Evolutionary conservation across 2,797 vertebrate genomes (phyloP).

Genomic region (Pogoniulus pusillus): DNA sequence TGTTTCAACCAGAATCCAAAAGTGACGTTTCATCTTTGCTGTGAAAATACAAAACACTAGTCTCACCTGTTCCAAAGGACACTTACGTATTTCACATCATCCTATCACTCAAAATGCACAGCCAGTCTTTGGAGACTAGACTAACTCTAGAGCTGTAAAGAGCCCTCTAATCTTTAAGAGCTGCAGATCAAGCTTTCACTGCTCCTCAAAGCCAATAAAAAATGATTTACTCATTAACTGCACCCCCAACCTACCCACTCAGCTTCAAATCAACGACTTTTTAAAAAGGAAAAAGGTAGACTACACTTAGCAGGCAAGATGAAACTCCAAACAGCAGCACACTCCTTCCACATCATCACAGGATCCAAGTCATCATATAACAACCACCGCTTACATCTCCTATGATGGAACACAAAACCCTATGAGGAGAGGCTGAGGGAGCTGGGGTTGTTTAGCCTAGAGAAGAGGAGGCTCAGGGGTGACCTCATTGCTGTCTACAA

Average conservation of each 20-base stretch:
- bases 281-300: not conserved
- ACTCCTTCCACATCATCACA: not conserved
- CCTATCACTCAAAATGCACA: not conserved
- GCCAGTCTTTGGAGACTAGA: not conserved
- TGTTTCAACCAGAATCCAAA: not conserved
- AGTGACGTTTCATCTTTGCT: not conserved
- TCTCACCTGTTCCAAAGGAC: not conserved
- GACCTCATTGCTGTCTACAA: too few relatives aligned
- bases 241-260: not conserved
- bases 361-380: not conserved
- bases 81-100: not conserved
- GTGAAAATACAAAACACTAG: not conserved
- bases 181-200: not conserved
- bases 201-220: not conserved
- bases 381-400: not conserved
- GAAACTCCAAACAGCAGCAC: not conserved
- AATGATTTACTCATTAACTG: not conserved
- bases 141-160: not conserved
- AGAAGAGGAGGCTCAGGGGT: too few relatives aligned
- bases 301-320: not conserved
- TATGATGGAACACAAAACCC: too few relatives aligned
- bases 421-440: too few relatives aligned
- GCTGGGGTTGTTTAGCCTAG: too few relatives aligned
- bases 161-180: not conserved
- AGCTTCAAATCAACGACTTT: not conserved